Evolutionary conservation across 2,797 vertebrate species (phyloP).

Genomic region (Fringilla coelebs): DNA sequence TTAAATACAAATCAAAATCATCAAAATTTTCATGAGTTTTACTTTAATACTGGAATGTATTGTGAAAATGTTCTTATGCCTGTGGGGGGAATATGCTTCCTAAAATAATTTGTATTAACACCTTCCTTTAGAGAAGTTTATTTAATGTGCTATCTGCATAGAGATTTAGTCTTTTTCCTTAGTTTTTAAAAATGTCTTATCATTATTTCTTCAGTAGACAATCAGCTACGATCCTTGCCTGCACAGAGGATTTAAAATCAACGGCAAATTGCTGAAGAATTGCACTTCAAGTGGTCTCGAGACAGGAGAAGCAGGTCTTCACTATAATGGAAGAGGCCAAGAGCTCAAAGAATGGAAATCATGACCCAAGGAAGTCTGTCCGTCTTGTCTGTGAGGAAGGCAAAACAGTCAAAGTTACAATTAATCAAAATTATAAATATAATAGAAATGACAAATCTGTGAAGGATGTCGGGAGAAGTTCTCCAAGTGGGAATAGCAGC

Average conservation of each 20-base stretch:
- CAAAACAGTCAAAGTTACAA: slow-evolving; percentile 75
- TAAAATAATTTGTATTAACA: not conserved
- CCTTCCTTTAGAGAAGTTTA: not conserved
- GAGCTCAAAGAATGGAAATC: slow-evolving; percentile 79
- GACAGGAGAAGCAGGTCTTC: slow-evolving; percentile 71
- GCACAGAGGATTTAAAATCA: slow-evolving; percentile 70
- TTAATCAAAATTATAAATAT: slow-evolving; percentile 79
- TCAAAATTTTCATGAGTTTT: not conserved
- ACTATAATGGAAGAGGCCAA: slow-evolving; percentile 82
- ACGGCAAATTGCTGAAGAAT: slow-evolving; percentile 66
- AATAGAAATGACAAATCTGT: slow-evolving; percentile 73
- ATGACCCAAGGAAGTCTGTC: slow-evolving; percentile 79
- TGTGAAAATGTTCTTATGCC: not conserved
- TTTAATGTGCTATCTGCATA: not conserved
- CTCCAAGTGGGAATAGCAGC: slow-evolving; percentile 72
- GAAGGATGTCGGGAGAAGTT: slow-evolving; percentile 74
- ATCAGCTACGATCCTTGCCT: slow-evolving; percentile 67
- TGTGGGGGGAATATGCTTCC: not conserved
- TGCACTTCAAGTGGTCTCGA: slow-evolving; percentile 67
- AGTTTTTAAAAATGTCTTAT: slow-evolving; percentile 17
- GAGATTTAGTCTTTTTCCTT: not conserved
- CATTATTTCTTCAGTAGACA: slow-evolving; percentile 59
- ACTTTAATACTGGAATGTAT: not conserved
- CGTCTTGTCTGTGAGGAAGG: slow-evolving; percentile 74
- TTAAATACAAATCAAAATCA: not conserved